Evolutionary conservation across 2,797 vertebrate species (phyloP).

Genomic region (Acropternis orthonyx): DNA sequence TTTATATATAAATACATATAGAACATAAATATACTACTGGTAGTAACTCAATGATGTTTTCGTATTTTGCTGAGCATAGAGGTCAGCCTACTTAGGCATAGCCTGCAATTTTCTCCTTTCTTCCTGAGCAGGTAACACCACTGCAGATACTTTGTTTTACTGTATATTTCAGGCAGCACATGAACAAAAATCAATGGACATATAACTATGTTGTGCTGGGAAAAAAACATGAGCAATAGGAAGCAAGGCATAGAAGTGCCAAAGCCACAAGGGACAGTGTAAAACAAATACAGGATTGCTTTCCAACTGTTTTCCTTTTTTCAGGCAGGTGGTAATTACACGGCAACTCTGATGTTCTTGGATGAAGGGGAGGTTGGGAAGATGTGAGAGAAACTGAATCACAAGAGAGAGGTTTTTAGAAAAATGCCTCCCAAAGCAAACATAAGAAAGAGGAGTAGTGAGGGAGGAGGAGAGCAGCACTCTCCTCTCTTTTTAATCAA

Average conservation of each 20-base stretch:
- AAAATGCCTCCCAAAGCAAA: slow-evolving; percentile 13
- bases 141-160: neutral
- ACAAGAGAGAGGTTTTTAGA: neutral
- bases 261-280: neutral
- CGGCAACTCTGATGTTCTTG: neutral
- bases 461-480: neutral
- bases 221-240: neutral
- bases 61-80: neutral
- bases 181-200: neutral
- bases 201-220: neutral
- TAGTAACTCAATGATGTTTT: neutral
- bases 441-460: neutral
- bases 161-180: neutral
- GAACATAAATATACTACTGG: neutral
- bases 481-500: neutral
- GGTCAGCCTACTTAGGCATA: neutral
- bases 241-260: neutral
- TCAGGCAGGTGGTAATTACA: slow-evolving; percentile 20
- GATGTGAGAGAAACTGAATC: slow-evolving; percentile 25
- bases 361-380: neutral
- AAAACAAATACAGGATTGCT: slow-evolving; percentile 10
- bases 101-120: neutral
- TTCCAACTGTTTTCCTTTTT: slow-evolving; percentile 29
- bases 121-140: neutral
- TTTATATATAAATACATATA: neutral